phyloP scores from a whole-genome alignment of 1,140 invertebrate genomes.

The Mercenaria mercenaria region DNA sequence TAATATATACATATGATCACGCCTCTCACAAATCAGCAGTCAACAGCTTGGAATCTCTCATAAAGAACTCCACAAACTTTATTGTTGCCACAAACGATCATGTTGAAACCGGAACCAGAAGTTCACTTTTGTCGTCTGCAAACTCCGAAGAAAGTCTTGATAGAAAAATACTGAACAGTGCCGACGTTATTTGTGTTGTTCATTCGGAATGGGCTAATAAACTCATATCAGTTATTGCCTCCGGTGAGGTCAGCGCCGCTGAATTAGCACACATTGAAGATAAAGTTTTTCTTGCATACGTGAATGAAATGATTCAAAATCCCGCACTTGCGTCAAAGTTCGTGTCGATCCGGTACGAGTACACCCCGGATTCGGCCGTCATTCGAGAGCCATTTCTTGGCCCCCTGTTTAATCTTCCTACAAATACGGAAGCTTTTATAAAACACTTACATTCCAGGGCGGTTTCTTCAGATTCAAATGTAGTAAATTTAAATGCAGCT shows the following conservation, averaged over 20 bases:
- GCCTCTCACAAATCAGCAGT: background rate
- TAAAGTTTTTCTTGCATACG: background rate
- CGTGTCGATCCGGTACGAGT: conserved; percentile 26
- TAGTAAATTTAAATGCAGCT: background rate
- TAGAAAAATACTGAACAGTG: background rate
- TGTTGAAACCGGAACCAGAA: too few relatives aligned
- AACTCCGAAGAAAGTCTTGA: background rate
- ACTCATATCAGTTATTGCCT: background rate
- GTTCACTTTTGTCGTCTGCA: background rate
- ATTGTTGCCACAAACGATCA: background rate
- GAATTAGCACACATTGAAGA: background rate
- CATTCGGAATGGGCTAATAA: conserved; percentile 41
- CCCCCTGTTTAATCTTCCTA: conserved; percentile 10
- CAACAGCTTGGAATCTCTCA: background rate
- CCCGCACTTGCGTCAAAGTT: background rate
- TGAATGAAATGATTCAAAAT: conserved; percentile 24
- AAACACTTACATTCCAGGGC: conserved; percentile 11
- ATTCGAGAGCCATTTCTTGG: conserved; percentile 46
- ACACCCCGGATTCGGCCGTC: background rate
- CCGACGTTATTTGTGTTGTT: background rate
- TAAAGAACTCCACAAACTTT: conserved; percentile 12
- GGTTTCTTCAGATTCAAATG: background rate
- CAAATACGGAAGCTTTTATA: conserved; percentile 29
- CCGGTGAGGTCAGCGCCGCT: background rate
- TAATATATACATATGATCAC: conserved; percentile 19